These are phyloP conservation scores for Meiosimyza platycephala DNA, from an alignment of 2,888 invertebrate genomes.

Conservation along the genomic window DNA sequence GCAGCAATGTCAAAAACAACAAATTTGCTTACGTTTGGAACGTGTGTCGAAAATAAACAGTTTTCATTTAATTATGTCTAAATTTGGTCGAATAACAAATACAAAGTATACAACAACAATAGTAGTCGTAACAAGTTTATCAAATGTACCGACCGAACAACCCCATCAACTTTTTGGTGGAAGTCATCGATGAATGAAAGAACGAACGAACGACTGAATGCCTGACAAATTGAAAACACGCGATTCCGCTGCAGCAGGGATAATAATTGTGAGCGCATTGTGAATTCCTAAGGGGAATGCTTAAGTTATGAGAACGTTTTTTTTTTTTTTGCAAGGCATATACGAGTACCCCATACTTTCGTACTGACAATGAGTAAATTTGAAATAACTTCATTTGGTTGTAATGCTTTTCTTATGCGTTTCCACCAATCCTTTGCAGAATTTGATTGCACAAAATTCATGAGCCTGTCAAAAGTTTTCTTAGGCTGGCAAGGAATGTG, in stretches of 20 bases:
- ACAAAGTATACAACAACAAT: slow-evolving; percentile 49
- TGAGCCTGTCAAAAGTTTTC: slow-evolving; percentile 29
- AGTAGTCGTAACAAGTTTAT: slow-evolving; percentile 5
- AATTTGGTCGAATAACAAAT: slow-evolving; percentile 63
- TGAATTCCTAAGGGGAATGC: slow-evolving; percentile 49
- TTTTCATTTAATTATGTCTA: slow-evolving; percentile 65
- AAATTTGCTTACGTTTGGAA: slow-evolving; percentile 41
- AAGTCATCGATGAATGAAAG: slow-evolving; percentile 25
- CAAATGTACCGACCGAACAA: slow-evolving; percentile 25
- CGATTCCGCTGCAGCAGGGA: slow-evolving; percentile 53
- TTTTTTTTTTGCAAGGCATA: background rate
- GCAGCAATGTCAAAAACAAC: slow-evolving; percentile 15
- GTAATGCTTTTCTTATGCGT: background rate
- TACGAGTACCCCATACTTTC: background rate
- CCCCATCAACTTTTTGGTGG: slow-evolving; percentile 1
- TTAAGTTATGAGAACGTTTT: slow-evolving; percentile 24
- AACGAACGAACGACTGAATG: slow-evolving; percentile 32
- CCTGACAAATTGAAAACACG: slow-evolving; percentile 65
- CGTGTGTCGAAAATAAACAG: slow-evolving; percentile 64
- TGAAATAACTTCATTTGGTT: slow-evolving; percentile 29
- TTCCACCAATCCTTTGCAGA: slow-evolving; percentile 15
- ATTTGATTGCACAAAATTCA: slow-evolving; percentile 40
- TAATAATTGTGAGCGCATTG: slow-evolving; percentile 49
- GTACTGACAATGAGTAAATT: background rate
- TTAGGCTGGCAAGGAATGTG: slow-evolving; percentile 6